Evolutionary conservation across 2,797 vertebrate genomes (phyloP).

Genomic region (Chiloscyllium punctatum): DNA sequence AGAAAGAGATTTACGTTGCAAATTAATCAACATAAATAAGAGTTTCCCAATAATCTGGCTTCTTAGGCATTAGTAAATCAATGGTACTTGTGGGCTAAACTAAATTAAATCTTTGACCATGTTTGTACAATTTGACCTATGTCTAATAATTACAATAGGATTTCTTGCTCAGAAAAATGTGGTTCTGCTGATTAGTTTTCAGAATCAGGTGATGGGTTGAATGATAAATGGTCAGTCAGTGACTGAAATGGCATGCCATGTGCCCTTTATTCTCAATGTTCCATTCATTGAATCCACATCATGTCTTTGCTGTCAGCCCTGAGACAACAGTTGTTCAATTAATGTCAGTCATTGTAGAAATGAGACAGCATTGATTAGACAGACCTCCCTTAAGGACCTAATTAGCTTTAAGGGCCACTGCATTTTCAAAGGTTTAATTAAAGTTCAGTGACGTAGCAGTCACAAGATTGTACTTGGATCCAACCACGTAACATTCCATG

Average conservation of each 20-base stretch:
- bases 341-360: slow-evolving; percentile 27
- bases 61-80: not conserved
- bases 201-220: slow-evolving; percentile 11
- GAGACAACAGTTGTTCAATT: not conserved
- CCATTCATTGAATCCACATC: not conserved
- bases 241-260: not conserved
- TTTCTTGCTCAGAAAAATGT: slow-evolving; percentile 27
- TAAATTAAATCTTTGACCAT: slow-evolving; percentile 13
- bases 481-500: not conserved
- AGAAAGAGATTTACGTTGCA: not conserved
- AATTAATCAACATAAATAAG: not conserved
- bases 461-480: not conserved
- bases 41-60: not conserved
- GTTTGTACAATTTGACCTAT: slow-evolving; percentile 23
- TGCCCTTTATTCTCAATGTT: not conserved
- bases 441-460: not conserved
- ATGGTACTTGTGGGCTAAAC: not conserved
- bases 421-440: slow-evolving; percentile 20
- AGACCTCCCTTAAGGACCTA: not conserved
- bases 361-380: slow-evolving; percentile 5
- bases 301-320: not conserved
- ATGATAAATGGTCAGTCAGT: slow-evolving; percentile 32
- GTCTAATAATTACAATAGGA: slow-evolving; percentile 26
- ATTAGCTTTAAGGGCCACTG: not conserved
- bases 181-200: slow-evolving; percentile 23